These are phyloP conservation scores for Grantiella picta DNA, from an alignment of 2,113 vertebrate genomes.

Conservation along the genomic window DNA sequence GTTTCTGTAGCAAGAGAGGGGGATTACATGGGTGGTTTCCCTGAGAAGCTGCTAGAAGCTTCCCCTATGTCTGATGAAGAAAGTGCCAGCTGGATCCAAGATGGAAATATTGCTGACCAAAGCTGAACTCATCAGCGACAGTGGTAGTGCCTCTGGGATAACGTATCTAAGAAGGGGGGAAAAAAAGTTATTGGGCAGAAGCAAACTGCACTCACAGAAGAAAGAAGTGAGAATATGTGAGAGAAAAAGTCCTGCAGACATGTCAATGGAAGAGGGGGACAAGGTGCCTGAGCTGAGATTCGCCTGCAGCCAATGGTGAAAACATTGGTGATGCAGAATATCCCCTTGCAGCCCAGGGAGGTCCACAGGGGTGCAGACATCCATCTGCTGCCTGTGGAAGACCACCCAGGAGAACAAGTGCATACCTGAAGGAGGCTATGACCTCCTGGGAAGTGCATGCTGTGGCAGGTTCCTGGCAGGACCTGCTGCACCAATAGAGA, in stretches of 20 bases:
- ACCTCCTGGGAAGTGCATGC: not conserved
- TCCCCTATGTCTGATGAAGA: not conserved
- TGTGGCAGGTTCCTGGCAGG: not conserved
- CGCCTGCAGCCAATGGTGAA: not conserved
- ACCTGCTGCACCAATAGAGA: not conserved
- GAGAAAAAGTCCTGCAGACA: not conserved
- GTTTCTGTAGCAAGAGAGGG: not conserved
- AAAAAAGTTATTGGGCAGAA: not conserved
- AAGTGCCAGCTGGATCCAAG: not conserved
- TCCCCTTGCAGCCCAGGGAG: not conserved
- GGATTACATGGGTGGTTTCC: not conserved
- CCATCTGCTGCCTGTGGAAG: not conserved
- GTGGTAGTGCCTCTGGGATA: not conserved
- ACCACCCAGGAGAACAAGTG: not conserved
- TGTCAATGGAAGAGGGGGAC: not conserved
- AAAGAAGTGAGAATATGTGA: not conserved
- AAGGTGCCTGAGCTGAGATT: not conserved
- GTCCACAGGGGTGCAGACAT: not conserved
- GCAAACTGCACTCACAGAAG: not conserved
- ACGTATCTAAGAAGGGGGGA: accelerated
- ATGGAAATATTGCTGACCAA: not conserved
- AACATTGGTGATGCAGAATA: not conserved
- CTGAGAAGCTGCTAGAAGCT: not conserved
- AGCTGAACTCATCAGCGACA: not conserved
- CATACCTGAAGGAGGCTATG: not conserved